Evolutionary conservation across 2,888 invertebrate genomes (phyloP), one percentile per base, ranked within the genome.

Genomic region (Zaprionus lineosus): DNA sequence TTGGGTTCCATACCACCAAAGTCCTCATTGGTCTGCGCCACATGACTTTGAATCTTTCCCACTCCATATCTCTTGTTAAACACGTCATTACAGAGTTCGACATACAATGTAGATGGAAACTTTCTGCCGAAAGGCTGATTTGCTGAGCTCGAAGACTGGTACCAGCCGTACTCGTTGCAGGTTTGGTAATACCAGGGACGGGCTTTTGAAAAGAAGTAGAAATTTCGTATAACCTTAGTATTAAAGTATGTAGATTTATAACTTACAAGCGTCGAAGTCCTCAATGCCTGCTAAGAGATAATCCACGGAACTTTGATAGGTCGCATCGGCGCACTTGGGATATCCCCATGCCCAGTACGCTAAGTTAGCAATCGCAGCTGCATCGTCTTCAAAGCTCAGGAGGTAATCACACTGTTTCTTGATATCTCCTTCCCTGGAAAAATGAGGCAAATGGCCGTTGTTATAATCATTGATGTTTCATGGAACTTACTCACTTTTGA

Each of bases 81-180:
- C 19, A 84, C 51, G 59, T 89, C 89, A 1, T 59, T 46, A 52
- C 90, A 90, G 6, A 86, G 26, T n/a, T 65, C 76, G 6, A 78
- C 68, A 36, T 87, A 86, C 1, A 87, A 53, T 1, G 71, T 59
- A n/a, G 74, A 78, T 1, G 90, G 89, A 53, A 88, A 88, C 24
- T 74, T 83, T 3, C 36, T 76, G 12, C 90, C 89, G 8, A 93
- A 92, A 0, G 94, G 93, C 60, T 94, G 93, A 0, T 90, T 84
- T 0, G 75, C 40, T 7, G 93, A 92, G 59, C 91, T 92, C 0
- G 95, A 93, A 1, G 94, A 93, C 90, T 96, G 96, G 89, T 93
- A 96, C 91, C 94, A 96, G 47, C 96, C 97, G 88, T 93, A 96
- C 91, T 97, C 96, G 43, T 94, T 94, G 88, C 97, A 97, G 0